A percentile compares a stretch with the other conserved stretches of the same genome.
Conservation (phyloP, 2,797 vertebrate species). For the Sorex maritimensis region DNA sequence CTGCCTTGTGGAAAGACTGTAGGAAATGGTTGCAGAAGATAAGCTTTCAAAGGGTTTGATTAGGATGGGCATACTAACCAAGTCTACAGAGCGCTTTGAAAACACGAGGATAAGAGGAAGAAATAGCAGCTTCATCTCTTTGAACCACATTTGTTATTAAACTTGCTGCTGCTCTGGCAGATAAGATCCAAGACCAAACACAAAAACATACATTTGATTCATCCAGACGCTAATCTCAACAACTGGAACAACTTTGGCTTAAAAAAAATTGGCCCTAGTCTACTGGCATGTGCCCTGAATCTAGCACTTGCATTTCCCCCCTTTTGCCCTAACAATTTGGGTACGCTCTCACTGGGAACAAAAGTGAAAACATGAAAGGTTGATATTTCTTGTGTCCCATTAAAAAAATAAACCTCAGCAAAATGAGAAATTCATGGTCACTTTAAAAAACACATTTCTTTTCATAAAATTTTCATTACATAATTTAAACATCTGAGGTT, state of each 20-base stretch:
- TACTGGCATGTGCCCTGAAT: conserved; percentile 41
- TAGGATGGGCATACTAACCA: conserved; percentile 58
- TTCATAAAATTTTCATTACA: conserved; percentile 80
- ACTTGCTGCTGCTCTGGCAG: conserved; percentile 67
- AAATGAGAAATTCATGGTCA: conserved; percentile 75
- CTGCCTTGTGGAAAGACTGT: conserved; percentile 62
- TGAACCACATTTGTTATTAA: conserved; percentile 80
- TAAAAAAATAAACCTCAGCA: conserved; percentile 71
- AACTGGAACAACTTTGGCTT: conserved; percentile 6
- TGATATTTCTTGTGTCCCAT: conserved; percentile 71
- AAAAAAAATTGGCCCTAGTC: conserved; percentile 58
- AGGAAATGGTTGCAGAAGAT: conserved; percentile 81
- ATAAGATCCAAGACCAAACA: conserved; percentile 84
- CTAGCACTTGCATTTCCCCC: not conserved
- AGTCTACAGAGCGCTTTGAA: conserved; percentile 59
- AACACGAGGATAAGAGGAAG: conserved; percentile 58
- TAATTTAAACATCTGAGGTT: conserved; percentile 75
- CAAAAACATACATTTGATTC: conserved; percentile 64
- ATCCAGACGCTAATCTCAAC: conserved; percentile 78
- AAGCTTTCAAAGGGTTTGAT: conserved; percentile 81
- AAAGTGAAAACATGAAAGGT: conserved; percentile 63
- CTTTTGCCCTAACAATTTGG: conserved; percentile 53
- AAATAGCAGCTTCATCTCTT: conserved; percentile 69
- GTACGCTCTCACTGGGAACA: conserved; percentile 44
- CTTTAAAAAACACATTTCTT: conserved; percentile 70